phyloP scores from a whole-genome alignment of 2,113 vertebrate species.

The Brachyhypopomus occidentalis region DNA sequence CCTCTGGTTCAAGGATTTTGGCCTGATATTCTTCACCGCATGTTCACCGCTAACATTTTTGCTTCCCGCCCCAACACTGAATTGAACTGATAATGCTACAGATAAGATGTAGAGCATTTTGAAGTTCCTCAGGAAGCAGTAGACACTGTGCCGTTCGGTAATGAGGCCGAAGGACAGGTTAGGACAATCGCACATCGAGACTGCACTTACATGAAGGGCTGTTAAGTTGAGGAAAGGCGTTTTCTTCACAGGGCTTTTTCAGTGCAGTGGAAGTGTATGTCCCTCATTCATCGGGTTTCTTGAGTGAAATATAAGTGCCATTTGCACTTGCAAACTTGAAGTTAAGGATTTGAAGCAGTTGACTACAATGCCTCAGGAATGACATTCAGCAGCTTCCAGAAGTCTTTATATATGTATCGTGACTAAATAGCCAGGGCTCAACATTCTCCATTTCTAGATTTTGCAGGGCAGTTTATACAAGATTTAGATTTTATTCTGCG shows the following conservation, averaged over 20 bases:
- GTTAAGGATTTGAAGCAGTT: not conserved
- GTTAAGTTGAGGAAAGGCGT: not conserved
- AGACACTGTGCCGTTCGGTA: not conserved
- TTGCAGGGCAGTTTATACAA: too few species aligned
- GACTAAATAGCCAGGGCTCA: not conserved
- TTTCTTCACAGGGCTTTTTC: too few species aligned
- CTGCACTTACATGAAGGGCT: not conserved
- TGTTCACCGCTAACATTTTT: too few species aligned
- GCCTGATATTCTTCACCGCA: constrained; percentile 2
- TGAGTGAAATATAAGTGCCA: not conserved
- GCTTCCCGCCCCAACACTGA: not conserved
- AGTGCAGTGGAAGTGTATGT: not conserved
- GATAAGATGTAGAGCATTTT: constrained; percentile 34
- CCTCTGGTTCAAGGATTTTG: not conserved
- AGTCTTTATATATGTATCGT: not conserved
- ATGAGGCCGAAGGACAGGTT: not conserved
- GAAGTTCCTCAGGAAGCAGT: not conserved
- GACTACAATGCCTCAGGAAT: too few species aligned
- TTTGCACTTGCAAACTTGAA: not conserved
- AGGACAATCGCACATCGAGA: not conserved
- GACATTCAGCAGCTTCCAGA: too few species aligned
- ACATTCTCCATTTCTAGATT: too few species aligned
- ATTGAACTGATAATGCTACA: constrained; percentile 7
- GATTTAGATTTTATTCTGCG: too few species aligned
- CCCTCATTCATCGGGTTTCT: not conserved